A percentile compares a stretch with the other conserved stretches of the same genome.
phyloP scores from a whole-genome alignment of 2,888 invertebrate species.

The Conchocele bisecta region DNA sequence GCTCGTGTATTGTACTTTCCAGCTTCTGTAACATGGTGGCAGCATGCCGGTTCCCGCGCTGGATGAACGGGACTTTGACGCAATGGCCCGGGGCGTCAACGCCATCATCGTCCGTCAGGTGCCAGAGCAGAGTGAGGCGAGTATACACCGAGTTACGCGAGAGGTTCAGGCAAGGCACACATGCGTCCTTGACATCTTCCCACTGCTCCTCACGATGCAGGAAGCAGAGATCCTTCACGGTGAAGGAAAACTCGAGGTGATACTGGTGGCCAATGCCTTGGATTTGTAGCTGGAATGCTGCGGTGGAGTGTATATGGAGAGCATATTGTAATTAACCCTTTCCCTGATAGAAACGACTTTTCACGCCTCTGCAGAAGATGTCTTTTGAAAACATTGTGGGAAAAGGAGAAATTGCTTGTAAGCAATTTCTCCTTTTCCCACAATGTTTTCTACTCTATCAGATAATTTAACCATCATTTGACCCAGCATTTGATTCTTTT shows the following conservation, averaged over 20 bases:
- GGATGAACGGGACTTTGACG: constrained; percentile 51
- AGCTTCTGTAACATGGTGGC: constrained; percentile 19
- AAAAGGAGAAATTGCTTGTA: too few species aligned
- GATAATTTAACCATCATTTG: too few species aligned
- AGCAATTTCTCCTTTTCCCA: too few species aligned
- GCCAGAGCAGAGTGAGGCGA: constrained; percentile 31
- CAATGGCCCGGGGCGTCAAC: constrained; percentile 34
- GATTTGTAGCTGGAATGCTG: too few species aligned
- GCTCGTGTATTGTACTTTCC: not conserved
- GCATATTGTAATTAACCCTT: too few species aligned
- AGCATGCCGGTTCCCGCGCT: constrained; percentile 34
- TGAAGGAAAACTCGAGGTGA: constrained; percentile 45
- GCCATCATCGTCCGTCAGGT: constrained; percentile 17
- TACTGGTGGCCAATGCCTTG: constrained; percentile 42
- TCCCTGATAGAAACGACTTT: too few species aligned
- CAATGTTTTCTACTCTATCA: too few species aligned
- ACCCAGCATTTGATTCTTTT: too few species aligned
- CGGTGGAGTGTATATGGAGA: too few species aligned
- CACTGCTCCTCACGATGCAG: constrained; percentile 41
- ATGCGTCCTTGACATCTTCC: constrained; percentile 21
- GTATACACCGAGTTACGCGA: constrained; percentile 30
- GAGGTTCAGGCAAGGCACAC: constrained; percentile 37
- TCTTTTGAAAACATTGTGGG: too few species aligned
- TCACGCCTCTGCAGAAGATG: too few species aligned
- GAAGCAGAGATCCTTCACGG: constrained; percentile 48